phyloP scores from a whole-genome alignment of 1,140 invertebrate genomes.

The Gonatopus flavifemur region DNA sequence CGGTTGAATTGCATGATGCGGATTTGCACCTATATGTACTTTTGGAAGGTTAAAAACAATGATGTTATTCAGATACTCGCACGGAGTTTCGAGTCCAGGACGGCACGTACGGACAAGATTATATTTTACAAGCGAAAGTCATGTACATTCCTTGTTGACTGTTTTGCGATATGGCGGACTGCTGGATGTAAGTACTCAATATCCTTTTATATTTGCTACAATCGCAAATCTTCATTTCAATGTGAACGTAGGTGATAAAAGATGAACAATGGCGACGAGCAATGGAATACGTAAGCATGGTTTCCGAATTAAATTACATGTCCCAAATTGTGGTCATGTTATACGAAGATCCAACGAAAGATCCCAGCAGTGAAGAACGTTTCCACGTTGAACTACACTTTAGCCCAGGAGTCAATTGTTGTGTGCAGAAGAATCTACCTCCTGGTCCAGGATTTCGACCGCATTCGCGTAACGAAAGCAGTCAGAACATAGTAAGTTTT shows the following conservation, averaged over 20 bases:
- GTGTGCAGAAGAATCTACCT: slow-evolving; percentile 90
- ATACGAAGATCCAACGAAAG: slow-evolving; percentile 98
- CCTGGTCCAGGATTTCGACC: slow-evolving; percentile 91
- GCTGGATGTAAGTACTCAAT: slow-evolving; percentile 72
- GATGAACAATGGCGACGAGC: slow-evolving; percentile 98
- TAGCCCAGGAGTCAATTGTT: slow-evolving; percentile 95
- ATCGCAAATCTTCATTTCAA: not conserved
- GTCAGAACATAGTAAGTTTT: slow-evolving; percentile 50
- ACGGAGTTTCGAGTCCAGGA: slow-evolving; percentile 96
- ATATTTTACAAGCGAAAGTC: slow-evolving; percentile 99
- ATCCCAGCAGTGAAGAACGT: slow-evolving; percentile 83
- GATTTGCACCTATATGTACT: not conserved
- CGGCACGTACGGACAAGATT: slow-evolving; percentile 94
- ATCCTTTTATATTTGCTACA: not conserved
- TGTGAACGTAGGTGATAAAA: slow-evolving; percentile 65
- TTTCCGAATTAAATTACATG: slow-evolving; percentile 99
- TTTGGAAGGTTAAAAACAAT: too few species aligned
- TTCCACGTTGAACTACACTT: slow-evolving; percentile 98
- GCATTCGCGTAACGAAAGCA: slow-evolving; percentile 80
- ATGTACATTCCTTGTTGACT: slow-evolving; percentile 96
- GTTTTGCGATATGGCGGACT: slow-evolving; percentile 93
- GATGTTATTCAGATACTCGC: slow-evolving; percentile 76
- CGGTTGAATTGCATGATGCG: too few species aligned
- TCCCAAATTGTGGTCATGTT: slow-evolving; percentile 99
- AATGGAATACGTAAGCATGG: slow-evolving; percentile 97